phyloP scores from a whole-genome alignment of 2,113 vertebrate genomes.

The Lycaon pictus region DNA sequence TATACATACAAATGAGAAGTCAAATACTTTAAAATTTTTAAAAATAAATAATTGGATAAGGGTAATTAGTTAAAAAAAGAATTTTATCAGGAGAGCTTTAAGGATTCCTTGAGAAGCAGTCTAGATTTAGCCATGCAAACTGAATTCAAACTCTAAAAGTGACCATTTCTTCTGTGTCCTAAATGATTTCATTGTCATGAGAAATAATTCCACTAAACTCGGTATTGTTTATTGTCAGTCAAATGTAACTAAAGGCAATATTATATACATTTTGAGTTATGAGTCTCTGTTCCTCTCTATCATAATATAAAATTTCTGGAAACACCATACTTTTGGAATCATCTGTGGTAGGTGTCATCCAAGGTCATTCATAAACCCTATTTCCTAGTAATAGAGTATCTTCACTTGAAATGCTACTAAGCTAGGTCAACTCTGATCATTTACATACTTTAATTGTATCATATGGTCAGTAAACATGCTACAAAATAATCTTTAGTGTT shows the following conservation, averaged over 20 bases:
- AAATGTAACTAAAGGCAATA: neutral
- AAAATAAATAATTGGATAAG: neutral
- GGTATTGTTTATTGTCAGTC: neutral
- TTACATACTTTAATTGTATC: conserved; percentile 31
- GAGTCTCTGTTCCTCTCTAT: neutral
- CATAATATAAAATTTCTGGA: conserved; percentile 14
- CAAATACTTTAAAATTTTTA: neutral
- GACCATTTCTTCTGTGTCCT: neutral
- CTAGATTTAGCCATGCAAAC: neutral
- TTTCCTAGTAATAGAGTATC: neutral
- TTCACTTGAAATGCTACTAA: neutral
- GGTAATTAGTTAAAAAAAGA: neutral
- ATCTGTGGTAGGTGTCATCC: neutral
- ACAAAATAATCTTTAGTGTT: conserved; percentile 44
- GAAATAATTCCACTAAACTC: neutral
- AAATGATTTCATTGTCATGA: neutral
- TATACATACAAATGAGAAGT: neutral
- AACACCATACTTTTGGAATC: neutral
- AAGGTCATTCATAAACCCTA: neutral
- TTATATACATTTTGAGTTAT: neutral
- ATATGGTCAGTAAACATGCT: neutral
- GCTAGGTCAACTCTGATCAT: neutral
- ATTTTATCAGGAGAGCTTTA: neutral
- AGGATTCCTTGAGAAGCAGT: neutral
- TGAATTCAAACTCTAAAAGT: neutral